These are phyloP conservation scores for Gobionotothen gibberifrons DNA, from an alignment of 2,797 vertebrate genomes.

Conservation along the genomic window DNA sequence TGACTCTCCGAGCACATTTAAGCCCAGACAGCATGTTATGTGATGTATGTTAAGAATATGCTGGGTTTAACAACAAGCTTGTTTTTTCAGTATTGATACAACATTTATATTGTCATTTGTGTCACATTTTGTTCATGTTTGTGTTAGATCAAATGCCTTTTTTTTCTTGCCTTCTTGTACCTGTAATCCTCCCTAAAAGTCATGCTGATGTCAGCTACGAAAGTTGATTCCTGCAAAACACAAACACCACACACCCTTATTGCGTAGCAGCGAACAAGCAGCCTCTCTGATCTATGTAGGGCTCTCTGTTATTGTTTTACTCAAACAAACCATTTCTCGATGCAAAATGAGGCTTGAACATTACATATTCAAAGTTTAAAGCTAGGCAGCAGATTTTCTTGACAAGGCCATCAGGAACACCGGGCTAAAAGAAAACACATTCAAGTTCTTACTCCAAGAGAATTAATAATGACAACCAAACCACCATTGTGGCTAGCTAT, in stretches of 20 bases:
- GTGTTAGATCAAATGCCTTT: background rate
- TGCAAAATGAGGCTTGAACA: slow-evolving; percentile 73
- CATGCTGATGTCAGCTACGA: slow-evolving; percentile 29
- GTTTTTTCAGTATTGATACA: slow-evolving; percentile 68
- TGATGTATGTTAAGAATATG: slow-evolving; percentile 64
- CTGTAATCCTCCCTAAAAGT: slow-evolving; percentile 32
- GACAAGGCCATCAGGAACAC: slow-evolving; percentile 71
- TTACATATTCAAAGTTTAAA: slow-evolving; percentile 77
- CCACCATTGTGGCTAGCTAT: slow-evolving; percentile 45
- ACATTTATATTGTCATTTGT: slow-evolving; percentile 54
- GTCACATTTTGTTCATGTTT: slow-evolving; percentile 44
- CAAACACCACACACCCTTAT: slow-evolving; percentile 61
- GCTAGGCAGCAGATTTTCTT: slow-evolving; percentile 73
- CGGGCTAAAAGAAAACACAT: slow-evolving; percentile 64
- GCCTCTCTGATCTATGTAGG: slow-evolving; percentile 71
- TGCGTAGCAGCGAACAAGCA: slow-evolving; percentile 50
- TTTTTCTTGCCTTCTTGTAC: slow-evolving; percentile 6
- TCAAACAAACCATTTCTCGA: slow-evolving; percentile 69
- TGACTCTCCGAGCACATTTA: slow-evolving; percentile 62
- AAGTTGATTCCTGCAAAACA: slow-evolving; percentile 58
- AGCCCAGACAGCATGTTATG: slow-evolving; percentile 61
- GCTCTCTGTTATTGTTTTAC: slow-evolving; percentile 68
- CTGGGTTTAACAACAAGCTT: slow-evolving; percentile 46
- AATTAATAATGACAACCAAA: slow-evolving; percentile 77
- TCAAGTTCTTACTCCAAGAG: slow-evolving; percentile 67